Conservation (phyloP, 2,113 vertebrate species). For the Peromyscus leucopus region DNA sequence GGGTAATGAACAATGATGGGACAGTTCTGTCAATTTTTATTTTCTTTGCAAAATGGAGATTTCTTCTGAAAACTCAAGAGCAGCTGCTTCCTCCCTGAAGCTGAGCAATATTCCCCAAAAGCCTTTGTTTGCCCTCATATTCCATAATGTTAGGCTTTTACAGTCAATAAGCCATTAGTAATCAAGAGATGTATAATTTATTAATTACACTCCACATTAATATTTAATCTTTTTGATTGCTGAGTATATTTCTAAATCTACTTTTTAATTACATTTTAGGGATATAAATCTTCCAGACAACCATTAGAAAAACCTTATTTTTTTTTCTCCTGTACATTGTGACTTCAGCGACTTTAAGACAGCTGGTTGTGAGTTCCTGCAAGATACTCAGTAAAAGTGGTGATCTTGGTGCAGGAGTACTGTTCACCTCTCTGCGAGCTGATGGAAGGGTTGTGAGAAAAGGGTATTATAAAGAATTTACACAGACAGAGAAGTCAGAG, state of each 20-base stretch:
- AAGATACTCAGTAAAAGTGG: conserved; percentile 86
- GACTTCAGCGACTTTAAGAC: conserved; percentile 87
- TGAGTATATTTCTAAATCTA: conserved; percentile 90
- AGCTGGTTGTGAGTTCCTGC: conserved; percentile 85
- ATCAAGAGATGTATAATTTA: conserved; percentile 95
- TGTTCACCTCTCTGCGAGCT: conserved; percentile 79
- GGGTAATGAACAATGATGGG: not conserved
- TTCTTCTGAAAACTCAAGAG: conserved; percentile 81
- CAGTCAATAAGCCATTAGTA: conserved; percentile 96
- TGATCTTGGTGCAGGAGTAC: conserved; percentile 75
- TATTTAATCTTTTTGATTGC: conserved; percentile 93
- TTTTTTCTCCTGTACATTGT: conserved; percentile 87
- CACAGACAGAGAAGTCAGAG: conserved; percentile 66
- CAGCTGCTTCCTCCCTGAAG: conserved; percentile 82
- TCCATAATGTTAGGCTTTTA: conserved; percentile 91
- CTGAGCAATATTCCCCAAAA: conserved; percentile 86
- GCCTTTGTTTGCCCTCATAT: conserved; percentile 91
- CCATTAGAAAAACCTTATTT: conserved; percentile 89
- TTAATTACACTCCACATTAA: conserved; percentile 94
- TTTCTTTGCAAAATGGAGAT: conserved; percentile 50
- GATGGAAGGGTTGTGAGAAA: conserved; percentile 76
- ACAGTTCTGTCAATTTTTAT: not conserved
- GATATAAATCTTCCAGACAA: conserved; percentile 91
- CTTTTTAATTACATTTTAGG: conserved; percentile 93
- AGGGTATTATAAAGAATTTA: conserved; percentile 77